These are phyloP conservation scores for Ornithoptera alexandrae DNA, from an alignment of 2,888 invertebrate species.

Conservation along the genomic window DNA sequence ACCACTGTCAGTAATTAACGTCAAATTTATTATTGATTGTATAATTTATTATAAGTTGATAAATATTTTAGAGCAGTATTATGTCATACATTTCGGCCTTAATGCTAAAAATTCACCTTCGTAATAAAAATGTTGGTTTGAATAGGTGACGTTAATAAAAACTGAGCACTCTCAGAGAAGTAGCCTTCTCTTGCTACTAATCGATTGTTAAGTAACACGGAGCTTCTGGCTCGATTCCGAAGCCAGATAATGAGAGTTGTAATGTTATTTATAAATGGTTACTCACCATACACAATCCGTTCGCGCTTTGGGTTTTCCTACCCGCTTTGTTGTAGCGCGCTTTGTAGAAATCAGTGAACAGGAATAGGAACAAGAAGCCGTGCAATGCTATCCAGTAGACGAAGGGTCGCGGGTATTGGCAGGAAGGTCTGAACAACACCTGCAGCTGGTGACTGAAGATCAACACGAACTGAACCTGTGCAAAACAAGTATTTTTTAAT, in stretches of 20 bases:
- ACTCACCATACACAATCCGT: conserved; percentile 86
- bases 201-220: too few relatives aligned
- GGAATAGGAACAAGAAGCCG: conserved; percentile 94
- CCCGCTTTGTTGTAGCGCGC: conserved; percentile 83
- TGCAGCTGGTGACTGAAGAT: conserved; percentile 96
- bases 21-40: neutral
- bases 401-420: conserved; percentile 94
- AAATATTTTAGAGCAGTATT: neutral
- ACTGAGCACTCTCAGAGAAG: neutral
- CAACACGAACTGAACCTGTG: conserved; percentile 93
- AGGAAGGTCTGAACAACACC: conserved; percentile 92
- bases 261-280: neutral
- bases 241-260: too few relatives aligned
- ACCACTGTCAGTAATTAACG: neutral
- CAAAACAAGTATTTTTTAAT: neutral
- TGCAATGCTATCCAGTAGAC: conserved; percentile 97
- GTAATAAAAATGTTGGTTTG: neutral
- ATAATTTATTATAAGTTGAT: neutral
- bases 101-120: neutral
- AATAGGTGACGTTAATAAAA: neutral
- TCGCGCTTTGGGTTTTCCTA: conserved; percentile 49
- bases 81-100: neutral
- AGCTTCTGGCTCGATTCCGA: too few relatives aligned
- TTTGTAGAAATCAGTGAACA: conserved; percentile 97
- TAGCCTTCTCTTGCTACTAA: too few relatives aligned